Percentiles rank a stretch among this genome's conserved stretches.
Evolutionary conservation across 2,113 vertebrate species (phyloP).

Genomic region (Seriola quinqueradiata): DNA sequence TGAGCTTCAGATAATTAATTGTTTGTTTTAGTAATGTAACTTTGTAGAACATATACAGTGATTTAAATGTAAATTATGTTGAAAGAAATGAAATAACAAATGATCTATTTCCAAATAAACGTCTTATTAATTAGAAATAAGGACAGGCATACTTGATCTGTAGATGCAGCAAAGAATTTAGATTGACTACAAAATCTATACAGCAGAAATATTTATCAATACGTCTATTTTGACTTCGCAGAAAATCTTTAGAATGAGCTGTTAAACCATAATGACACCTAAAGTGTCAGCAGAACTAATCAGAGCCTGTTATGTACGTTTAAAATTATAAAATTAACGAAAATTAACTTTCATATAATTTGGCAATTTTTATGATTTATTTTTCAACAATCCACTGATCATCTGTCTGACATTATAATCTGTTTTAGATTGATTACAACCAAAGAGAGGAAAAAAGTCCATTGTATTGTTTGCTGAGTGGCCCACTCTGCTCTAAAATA

Average conservation of each 20-base stretch:
- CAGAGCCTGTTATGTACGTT: not conserved
- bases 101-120: conserved; percentile 37
- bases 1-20: conserved; percentile 52
- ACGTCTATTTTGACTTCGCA: not conserved
- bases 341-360: conserved; percentile 1
- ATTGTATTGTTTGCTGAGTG: conserved; percentile 77
- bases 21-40: conserved; percentile 54
- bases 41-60: conserved; percentile 21
- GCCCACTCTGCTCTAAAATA: conserved; percentile 74
- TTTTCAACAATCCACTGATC: not conserved
- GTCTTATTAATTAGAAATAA: conserved; percentile 37
- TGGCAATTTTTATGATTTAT: not conserved
- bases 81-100: conserved; percentile 8
- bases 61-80: conserved; percentile 16
- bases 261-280: not conserved
- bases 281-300: not conserved
- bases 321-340: not conserved
- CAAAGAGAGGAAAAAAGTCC: conserved; percentile 41
- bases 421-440: conserved; percentile 50
- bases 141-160: not conserved
- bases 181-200: conserved; percentile 6
- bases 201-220: not conserved
- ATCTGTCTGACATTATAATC: conserved; percentile 24
- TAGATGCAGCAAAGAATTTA: conserved; percentile 12
- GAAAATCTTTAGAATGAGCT: not conserved